Percentiles rank a stretch among this genome's conserved stretches.
These are phyloP conservation scores for Kryptopterus vitreolus DNA, from an alignment of 2,797 vertebrate genomes.

Conservation along the genomic window DNA sequence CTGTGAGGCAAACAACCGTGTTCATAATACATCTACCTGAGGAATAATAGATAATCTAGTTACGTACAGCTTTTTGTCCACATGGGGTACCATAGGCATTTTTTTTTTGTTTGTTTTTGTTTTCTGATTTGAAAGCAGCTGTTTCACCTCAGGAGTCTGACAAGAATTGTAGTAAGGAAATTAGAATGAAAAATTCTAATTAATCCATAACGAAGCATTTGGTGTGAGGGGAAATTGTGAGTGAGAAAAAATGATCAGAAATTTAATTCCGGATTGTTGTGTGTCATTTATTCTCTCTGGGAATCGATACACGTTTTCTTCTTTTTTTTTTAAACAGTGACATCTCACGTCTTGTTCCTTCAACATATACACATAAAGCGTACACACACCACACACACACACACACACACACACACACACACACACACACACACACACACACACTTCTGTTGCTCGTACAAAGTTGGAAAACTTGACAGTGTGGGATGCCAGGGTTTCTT, in stretches of 20 bases:
- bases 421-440: background rate
- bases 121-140: background rate
- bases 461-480: background rate
- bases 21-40: no score
- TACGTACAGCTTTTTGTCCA: background rate
- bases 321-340: background rate
- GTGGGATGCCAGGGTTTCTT: constrained; percentile 1
- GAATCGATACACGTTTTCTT: background rate
- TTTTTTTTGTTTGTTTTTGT: background rate
- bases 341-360: background rate
- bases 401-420: background rate
- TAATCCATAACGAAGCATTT: background rate
- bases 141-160: background rate
- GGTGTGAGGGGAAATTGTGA: background rate
- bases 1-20: no score
- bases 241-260: no score
- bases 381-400: background rate
- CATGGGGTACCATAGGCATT: background rate
- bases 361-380: background rate
- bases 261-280: background rate
- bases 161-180: background rate
- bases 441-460: background rate
- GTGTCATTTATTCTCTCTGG: background rate
- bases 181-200: background rate
- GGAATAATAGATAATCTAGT: background rate